Conservation (phyloP, 2,113 vertebrate species). For the Alces alces region DNA sequence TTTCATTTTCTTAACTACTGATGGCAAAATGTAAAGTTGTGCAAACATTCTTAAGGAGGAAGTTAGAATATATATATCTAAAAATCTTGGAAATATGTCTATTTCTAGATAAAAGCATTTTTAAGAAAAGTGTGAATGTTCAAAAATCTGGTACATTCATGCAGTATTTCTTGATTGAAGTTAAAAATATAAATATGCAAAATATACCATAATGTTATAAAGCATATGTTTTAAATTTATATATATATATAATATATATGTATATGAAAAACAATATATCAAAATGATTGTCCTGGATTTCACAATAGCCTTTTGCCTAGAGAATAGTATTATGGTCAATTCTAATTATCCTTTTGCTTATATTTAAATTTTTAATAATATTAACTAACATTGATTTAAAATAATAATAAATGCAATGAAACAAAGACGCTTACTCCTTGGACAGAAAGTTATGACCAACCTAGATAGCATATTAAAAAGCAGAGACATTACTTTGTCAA, state of each 20-base stretch:
- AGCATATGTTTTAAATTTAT: neutral
- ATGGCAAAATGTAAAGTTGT: neutral
- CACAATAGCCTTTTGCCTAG: neutral
- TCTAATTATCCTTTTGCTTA: neutral
- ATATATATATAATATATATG: neutral
- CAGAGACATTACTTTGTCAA: too few species aligned
- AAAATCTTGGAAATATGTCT: neutral
- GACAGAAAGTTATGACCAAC: too few species aligned
- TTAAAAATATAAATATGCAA: neutral
- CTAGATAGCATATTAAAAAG: too few species aligned
- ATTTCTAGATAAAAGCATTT: neutral
- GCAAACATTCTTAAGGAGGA: neutral
- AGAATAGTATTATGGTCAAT: neutral
- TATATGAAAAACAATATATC: neutral
- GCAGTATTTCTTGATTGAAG: neutral
- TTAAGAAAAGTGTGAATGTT: neutral
- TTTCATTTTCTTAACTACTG: neutral
- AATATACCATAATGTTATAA: neutral
- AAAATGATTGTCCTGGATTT: neutral
- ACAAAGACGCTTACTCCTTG: neutral
- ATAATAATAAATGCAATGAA: neutral
- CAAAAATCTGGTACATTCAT: neutral
- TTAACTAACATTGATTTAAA: neutral
- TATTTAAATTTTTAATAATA: neutral
- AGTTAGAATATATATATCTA: neutral